phyloP scores from a whole-genome alignment of 2,113 vertebrate genomes.

The Emydocephalus ijimae region DNA sequence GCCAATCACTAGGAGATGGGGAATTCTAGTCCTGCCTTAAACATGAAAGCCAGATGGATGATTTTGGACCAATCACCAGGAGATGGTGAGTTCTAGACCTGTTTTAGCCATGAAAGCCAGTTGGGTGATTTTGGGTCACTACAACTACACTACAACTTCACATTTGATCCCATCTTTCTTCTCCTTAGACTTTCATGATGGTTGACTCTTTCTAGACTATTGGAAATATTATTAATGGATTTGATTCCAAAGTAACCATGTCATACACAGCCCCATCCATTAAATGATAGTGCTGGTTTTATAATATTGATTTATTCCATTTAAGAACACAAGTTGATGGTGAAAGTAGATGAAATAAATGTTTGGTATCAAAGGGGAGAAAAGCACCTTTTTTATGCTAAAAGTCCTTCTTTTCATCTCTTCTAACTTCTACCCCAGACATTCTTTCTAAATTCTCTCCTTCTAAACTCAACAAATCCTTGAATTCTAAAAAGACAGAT shows the following conservation, averaged over 20 bases:
- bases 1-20: too few relatives aligned
- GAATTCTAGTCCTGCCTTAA: too few relatives aligned
- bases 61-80: too few relatives aligned
- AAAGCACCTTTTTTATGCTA: accelerated
- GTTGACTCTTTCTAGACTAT: not conserved
- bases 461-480: constrained; percentile 16
- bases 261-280: not conserved
- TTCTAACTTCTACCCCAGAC: not conserved
- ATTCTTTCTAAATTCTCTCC: not conserved
- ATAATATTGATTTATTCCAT: not conserved
- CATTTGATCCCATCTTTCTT: too few relatives aligned
- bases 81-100: too few relatives aligned
- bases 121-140: too few relatives aligned
- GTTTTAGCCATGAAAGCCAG: too few relatives aligned
- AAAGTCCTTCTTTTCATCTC: constrained; percentile 16
- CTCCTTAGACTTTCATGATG: too few relatives aligned
- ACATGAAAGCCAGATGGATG: too few relatives aligned
- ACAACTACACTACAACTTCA: too few relatives aligned
- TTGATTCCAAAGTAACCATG: too few relatives aligned
- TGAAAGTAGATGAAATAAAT: not conserved
- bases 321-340: not conserved
- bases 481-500: constrained; percentile 43
- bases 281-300: not conserved
- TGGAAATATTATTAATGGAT: not conserved
- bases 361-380: not conserved